Conservation (phyloP, 2,113 vertebrate genomes). For the Myrmophylax atrothorax region DNA sequence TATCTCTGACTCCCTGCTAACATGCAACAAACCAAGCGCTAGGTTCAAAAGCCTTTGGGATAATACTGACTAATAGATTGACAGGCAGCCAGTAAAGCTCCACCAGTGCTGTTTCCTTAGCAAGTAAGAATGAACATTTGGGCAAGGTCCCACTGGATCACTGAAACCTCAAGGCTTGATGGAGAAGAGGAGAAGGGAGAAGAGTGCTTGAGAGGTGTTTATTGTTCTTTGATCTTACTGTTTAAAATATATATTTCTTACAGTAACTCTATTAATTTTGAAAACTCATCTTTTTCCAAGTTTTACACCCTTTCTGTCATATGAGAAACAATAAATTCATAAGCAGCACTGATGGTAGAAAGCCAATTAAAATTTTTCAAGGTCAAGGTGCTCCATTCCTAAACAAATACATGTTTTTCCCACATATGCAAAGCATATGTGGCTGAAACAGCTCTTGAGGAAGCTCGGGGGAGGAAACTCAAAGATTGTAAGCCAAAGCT, state of each 20-base stretch:
- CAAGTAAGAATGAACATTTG: not conserved
- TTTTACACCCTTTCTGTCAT: not conserved
- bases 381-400: not conserved
- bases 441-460: not conserved
- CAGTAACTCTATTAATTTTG: not conserved
- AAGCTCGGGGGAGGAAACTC: not conserved
- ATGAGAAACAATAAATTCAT: not conserved
- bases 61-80: not conserved
- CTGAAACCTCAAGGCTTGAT: not conserved
- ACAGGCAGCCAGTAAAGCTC: not conserved
- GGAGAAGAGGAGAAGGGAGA: not conserved
- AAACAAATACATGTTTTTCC: not conserved
- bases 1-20: not conserved
- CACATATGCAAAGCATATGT: not conserved
- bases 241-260: not conserved
- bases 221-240: not conserved
- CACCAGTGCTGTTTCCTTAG: not conserved
- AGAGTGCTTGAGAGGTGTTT: not conserved
- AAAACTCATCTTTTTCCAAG: not conserved
- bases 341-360: not conserved
- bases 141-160: not conserved
- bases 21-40: not conserved
- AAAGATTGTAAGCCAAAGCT: not conserved
- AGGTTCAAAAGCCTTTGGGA: not conserved
- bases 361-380: not conserved